A percentile compares a stretch with the other conserved stretches of the same genome.
phyloP scores from a whole-genome alignment of 2,797 vertebrate species.

The Enteromius mattozi region DNA sequence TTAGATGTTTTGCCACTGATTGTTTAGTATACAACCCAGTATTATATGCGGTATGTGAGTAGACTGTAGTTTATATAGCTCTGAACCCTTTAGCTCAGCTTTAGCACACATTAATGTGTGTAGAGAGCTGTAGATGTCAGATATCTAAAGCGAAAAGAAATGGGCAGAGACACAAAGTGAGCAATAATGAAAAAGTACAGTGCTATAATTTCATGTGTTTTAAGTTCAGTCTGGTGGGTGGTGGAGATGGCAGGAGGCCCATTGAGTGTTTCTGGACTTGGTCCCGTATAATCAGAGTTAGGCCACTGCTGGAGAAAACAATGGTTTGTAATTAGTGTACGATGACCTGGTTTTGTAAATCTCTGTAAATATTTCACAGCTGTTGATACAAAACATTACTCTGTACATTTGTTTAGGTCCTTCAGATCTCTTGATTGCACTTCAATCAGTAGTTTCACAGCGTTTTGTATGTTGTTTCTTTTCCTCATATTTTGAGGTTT shows the following conservation, averaged over 20 bases:
- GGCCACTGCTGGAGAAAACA: background rate
- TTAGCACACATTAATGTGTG: background rate
- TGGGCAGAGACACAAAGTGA: background rate
- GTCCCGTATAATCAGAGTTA: background rate
- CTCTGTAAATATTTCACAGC: conserved; percentile 22
- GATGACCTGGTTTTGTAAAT: background rate
- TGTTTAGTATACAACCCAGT: background rate
- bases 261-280: background rate
- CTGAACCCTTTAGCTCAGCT: background rate
- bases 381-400: conserved; percentile 13
- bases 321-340: background rate
- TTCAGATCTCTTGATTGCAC: conserved; percentile 34
- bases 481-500: background rate
- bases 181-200: background rate
- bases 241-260: conserved; percentile 7
- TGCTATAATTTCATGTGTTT: background rate
- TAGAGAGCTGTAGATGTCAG: background rate
- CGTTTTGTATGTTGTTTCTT: background rate
- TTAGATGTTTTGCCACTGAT: background rate
- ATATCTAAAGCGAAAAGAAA: background rate
- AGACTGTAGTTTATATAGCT: background rate
- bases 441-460: conserved; percentile 19
- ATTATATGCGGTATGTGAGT: background rate
- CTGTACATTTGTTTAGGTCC: conserved; percentile 22
- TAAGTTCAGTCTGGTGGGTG: background rate